A percentile compares a stretch with the other conserved stretches of the same genome.
Conservation (phyloP, 2,113 vertebrate species). For the Otis tarda region DNA sequence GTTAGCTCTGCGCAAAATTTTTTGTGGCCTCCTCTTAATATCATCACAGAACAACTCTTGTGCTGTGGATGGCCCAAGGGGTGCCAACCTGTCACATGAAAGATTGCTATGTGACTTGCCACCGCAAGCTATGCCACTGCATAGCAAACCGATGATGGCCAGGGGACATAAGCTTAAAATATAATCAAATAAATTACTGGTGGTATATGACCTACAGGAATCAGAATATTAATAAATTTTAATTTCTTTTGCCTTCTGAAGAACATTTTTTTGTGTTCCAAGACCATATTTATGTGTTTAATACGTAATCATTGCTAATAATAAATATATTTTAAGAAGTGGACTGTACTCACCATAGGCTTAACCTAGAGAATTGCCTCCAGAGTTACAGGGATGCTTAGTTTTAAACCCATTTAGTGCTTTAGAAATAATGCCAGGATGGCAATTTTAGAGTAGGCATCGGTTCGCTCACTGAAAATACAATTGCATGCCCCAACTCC, state of each 20-base stretch:
- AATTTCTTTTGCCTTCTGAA: neutral
- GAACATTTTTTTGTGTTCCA: neutral
- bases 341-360: neutral
- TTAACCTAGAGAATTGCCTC: neutral
- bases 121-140: conserved; percentile 6
- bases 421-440: neutral
- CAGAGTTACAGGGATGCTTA: neutral
- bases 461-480: neutral
- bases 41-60: neutral
- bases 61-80: neutral
- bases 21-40: neutral
- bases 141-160: conserved; percentile 8
- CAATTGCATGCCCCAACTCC: neutral
- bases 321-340: neutral
- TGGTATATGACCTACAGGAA: neutral
- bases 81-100: conserved; percentile 1
- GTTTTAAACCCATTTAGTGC: neutral
- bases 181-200: conserved; percentile 12
- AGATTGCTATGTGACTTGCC: neutral
- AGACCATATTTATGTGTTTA: neutral
- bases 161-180: conserved; percentile 4
- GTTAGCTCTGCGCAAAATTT: neutral
- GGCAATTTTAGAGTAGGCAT: neutral
- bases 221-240: neutral
- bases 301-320: neutral